A percentile compares a stretch with the other conserved stretches of the same genome.
Conservation (phyloP, 2,888 invertebrate species). For the Dasysyrphus tricinctus region DNA sequence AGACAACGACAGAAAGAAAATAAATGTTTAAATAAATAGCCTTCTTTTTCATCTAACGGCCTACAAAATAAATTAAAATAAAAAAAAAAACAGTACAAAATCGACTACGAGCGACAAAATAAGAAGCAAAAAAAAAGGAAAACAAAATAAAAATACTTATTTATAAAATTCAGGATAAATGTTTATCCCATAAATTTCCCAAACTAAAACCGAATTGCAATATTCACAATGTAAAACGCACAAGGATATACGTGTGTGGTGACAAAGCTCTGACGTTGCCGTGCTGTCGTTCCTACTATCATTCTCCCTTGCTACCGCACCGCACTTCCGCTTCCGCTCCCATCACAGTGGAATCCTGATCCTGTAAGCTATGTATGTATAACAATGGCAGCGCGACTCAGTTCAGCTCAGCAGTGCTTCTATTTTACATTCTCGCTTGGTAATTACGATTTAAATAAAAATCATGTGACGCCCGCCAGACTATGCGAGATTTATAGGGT, state of each 20-base stretch:
- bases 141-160: slow-evolving; percentile 58
- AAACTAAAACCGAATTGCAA: slow-evolving; percentile 73
- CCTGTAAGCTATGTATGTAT: neutral
- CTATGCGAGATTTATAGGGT: slow-evolving; percentile 74
- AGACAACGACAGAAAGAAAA: slow-evolving; percentile 40
- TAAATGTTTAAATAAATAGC: slow-evolving; percentile 67
- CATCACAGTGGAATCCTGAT: neutral
- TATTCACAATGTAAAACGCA: slow-evolving; percentile 60
- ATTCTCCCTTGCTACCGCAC: slow-evolving; percentile 2
- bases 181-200: slow-evolving; percentile 70
- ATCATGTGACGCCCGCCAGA: slow-evolving; percentile 74
- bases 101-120: slow-evolving; percentile 45
- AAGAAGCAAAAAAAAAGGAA: slow-evolving; percentile 13
- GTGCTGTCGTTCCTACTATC: slow-evolving; percentile 56
- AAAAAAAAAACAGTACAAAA: slow-evolving; percentile 36
- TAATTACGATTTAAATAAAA: slow-evolving; percentile 76
- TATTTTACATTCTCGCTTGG: slow-evolving; percentile 67
- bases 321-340: neutral
- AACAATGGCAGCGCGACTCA: slow-evolving; percentile 1
- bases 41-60: slow-evolving; percentile 62
- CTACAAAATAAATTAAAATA: slow-evolving; percentile 21
- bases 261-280: slow-evolving; percentile 64
- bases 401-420: slow-evolving; percentile 19
- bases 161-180: slow-evolving; percentile 71
- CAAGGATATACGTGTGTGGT: slow-evolving; percentile 67